Evolutionary conservation across 2,113 vertebrate species (phyloP), one percentile per base, ranked within the genome.

Genomic region (Oplegnathus fasciatus): DNA sequence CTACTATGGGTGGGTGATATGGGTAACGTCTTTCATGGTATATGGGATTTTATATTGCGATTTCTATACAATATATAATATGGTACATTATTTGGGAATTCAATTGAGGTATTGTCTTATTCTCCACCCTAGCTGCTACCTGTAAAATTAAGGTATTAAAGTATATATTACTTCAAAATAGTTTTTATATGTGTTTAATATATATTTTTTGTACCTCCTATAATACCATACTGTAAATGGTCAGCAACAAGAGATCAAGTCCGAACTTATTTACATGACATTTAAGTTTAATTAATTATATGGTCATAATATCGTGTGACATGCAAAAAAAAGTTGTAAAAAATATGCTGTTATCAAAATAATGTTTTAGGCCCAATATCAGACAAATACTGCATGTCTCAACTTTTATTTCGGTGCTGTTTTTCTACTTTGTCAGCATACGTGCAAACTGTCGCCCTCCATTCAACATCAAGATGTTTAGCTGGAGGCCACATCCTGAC

Each of bases 401-500:
- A 32, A 3, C 30, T 22, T 69, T 68, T 37, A 46, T 40, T 81
- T 54, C 22, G 13, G 9, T 44, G 32, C 14, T 70, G 4, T 42
- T 17, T 75, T 73, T 32, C 7, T 24, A 13, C 54, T 55, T 82
- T 78, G 24, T 40, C 30, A 15, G n/a, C 60, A 44, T 61, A n/a
- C 9, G 13, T 78, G 37, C 68, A 80, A 55, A 83, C 15, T 37
- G 55, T 71, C 70, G 30, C 30, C 61, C 34, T 64, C 50, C 61
- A 86, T 88, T 89, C 50, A 84, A 32, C n/a, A 26, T 73, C 13
- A 22, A 76, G 75, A 67, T 78, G 80, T 90, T 87, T 44, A 13
- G 20, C 80, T 86, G 34, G 48, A 86, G 57, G 84, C 78, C 54
- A 86, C 88, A 83, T 87, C 83, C 88, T 84, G 86, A 42, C 65